Evolutionary conservation across 1,140 invertebrate species (phyloP).

Genomic region (Paracyclopina nana): DNA sequence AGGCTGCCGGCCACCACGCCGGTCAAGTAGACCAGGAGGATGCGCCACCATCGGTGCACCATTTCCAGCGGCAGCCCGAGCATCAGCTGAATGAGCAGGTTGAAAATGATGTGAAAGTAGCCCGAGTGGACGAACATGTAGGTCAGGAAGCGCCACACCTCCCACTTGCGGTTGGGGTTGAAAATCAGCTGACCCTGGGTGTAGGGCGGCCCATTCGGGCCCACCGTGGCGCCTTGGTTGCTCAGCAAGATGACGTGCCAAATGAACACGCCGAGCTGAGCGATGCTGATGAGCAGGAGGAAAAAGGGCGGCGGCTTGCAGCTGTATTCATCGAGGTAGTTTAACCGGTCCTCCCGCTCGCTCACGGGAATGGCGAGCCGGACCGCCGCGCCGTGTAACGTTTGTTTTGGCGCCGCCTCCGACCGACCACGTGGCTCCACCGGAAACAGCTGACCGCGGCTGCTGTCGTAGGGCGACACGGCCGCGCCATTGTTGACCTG

Average conservation of each 20-base stretch:
- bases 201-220: conserved; percentile 6
- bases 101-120: conserved; percentile 35
- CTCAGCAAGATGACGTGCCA: conserved; percentile 24
- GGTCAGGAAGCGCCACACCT: conserved; percentile 77
- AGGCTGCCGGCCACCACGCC: conserved; percentile 36
- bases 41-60: conserved; percentile 56
- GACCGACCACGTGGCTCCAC: background rate
- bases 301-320: conserved; percentile 65
- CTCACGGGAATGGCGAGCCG: conserved; percentile 35
- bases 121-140: conserved; percentile 96
- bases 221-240: conserved; percentile 21
- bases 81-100: conserved; percentile 31
- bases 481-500: background rate
- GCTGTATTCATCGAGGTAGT: conserved; percentile 61
- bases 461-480: background rate
- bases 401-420: background rate
- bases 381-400: background rate
- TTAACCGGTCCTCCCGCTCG: conserved; percentile 28
- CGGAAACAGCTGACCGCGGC: background rate
- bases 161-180: conserved; percentile 59
- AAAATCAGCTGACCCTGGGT: conserved; percentile 53
- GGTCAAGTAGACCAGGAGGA: conserved; percentile 43
- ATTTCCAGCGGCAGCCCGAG: conserved; percentile 50
- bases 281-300: conserved; percentile 41
- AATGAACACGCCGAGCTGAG: conserved; percentile 29